phyloP scores from a whole-genome alignment of 2,888 invertebrate genomes.

The Frankliniella fusca region DNA sequence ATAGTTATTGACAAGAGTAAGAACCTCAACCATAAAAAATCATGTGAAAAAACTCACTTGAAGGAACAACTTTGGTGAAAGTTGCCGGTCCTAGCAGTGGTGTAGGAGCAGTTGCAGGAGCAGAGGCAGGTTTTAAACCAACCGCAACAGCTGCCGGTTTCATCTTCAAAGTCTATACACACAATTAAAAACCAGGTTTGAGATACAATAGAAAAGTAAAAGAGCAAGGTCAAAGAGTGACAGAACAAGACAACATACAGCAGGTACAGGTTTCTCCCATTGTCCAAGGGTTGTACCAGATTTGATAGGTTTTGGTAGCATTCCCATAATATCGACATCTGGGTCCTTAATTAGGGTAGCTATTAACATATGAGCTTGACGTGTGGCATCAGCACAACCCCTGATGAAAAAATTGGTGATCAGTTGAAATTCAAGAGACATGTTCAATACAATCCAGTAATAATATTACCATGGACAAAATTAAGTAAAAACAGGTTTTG shows the following conservation, averaged over 20 bases:
- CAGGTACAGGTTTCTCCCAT: conserved; percentile 57
- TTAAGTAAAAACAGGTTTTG: not conserved
- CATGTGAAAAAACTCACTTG: conserved; percentile 32
- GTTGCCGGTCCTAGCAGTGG: conserved; percentile 36
- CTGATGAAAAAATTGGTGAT: conserved; percentile 46
- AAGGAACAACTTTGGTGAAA: conserved; percentile 35
- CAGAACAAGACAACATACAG: conserved; percentile 45
- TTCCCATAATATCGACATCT: conserved; percentile 81
- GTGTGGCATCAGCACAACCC: conserved; percentile 86
- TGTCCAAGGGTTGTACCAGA: conserved; percentile 54
- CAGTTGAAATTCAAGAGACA: not conserved
- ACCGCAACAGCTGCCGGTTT: conserved; percentile 43
- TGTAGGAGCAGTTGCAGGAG: conserved; percentile 30
- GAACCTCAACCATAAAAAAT: not conserved
- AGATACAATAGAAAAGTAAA: not conserved
- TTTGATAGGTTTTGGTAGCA: conserved; percentile 67
- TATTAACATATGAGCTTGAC: conserved; percentile 88
- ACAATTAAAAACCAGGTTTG: not conserved
- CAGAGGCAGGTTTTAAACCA: conserved; percentile 37
- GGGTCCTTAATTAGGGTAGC: conserved; percentile 91
- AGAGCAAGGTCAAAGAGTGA: not conserved
- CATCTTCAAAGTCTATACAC: conserved; percentile 44
- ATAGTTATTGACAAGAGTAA: not conserved
- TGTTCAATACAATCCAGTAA: too few species aligned
- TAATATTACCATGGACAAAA: too few species aligned